These are phyloP conservation scores for Epinephelus coioides DNA, from an alignment of 2,797 vertebrate species.

Conservation along the genomic window DNA sequence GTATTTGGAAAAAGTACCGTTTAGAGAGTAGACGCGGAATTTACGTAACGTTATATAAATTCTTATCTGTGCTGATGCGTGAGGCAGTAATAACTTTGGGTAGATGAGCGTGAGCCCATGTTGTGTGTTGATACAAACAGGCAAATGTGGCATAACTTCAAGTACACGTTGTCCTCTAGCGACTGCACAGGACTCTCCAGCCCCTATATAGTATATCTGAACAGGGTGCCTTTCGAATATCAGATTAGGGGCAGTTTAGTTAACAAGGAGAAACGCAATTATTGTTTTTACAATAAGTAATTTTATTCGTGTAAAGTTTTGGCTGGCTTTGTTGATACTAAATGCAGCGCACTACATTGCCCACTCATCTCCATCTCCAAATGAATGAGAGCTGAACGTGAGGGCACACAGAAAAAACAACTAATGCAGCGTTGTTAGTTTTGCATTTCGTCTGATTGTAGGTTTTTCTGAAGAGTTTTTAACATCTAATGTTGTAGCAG, in stretches of 20 bases:
- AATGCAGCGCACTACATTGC: too few relatives aligned
- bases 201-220: too few relatives aligned
- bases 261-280: too few relatives aligned
- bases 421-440: too few relatives aligned
- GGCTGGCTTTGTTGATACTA: background rate
- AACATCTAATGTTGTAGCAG: background rate
- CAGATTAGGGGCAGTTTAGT: too few relatives aligned
- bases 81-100: too few relatives aligned
- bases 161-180: conserved; percentile 44
- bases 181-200: background rate
- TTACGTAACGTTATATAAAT: too few relatives aligned
- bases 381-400: background rate
- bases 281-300: too few relatives aligned
- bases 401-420: background rate
- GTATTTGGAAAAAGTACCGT: too few relatives aligned
- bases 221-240: background rate
- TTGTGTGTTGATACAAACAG: conserved; percentile 2
- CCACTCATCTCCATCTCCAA: too few relatives aligned
- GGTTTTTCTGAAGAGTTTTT: background rate
- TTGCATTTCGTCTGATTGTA: background rate
- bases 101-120: too few relatives aligned
- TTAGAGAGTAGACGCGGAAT: too few relatives aligned
- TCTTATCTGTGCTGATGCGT: background rate
- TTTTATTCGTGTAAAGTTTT: background rate
- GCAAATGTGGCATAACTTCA: background rate